Conservation (phyloP, 64 coral and sea anemone genomes). For the Porites lutea region DNA sequence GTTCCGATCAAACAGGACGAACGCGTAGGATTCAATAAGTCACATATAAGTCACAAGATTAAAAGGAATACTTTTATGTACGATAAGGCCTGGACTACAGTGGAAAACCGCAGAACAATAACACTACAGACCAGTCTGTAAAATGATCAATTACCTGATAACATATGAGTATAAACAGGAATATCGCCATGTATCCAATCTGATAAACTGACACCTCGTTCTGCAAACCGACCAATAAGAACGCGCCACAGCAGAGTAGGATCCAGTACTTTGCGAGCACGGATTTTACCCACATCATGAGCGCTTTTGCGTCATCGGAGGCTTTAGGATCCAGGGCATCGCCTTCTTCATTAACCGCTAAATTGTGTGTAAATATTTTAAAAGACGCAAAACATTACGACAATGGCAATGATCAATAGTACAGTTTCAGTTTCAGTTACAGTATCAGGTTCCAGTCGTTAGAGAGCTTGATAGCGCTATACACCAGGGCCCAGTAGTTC, state of each 20-base stretch:
- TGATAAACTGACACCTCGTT: conserved; percentile 99
- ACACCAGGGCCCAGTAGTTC: too few species aligned
- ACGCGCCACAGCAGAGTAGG: conserved; percentile 97
- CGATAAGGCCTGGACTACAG: too few species aligned
- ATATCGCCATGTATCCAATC: conserved; percentile 99
- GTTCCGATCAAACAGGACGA: too few species aligned
- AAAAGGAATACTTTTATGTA: too few species aligned
- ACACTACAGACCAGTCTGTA: neutral
- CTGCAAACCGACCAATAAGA: conserved; percentile 98
- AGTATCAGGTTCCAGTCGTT: too few species aligned
- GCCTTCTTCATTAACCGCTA: conserved; percentile 53
- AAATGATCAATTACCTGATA: conserved; percentile 72
- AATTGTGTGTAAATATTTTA: neutral
- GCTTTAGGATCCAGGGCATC: conserved; percentile 64
- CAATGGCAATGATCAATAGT: too few species aligned
- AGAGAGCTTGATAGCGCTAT: too few species aligned
- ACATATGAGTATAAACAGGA: conserved; percentile 95
- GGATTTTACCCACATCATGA: conserved; percentile 96
- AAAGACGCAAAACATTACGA: too few species aligned
- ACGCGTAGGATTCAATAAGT: too few species aligned
- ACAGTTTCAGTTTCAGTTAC: too few species aligned
- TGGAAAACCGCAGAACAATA: too few species aligned
- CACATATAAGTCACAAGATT: too few species aligned
- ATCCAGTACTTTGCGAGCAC: conserved; percentile 99
- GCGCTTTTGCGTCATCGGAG: conserved; percentile 91